Percentiles rank a stretch among this genome's conserved stretches.
Evolutionary conservation across 2,113 vertebrate genomes (phyloP).

Genomic region (human (Homo sapiens)): DNA sequence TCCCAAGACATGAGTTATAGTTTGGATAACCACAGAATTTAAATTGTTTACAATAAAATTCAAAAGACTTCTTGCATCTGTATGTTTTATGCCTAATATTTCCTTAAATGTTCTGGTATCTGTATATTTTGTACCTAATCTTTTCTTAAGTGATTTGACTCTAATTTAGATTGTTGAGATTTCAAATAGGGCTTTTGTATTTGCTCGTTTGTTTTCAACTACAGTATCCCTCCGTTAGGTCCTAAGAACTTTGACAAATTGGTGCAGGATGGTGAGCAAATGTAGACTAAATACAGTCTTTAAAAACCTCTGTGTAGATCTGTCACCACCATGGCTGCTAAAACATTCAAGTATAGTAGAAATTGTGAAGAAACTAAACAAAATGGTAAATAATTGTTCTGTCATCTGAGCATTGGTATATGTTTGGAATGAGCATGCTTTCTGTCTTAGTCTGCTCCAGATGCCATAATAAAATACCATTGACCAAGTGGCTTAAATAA

Average conservation of each 20-base stretch:
- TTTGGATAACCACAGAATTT: neutral
- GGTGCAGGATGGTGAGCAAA: neutral
- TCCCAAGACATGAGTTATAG: neutral
- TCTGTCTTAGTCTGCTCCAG: neutral
- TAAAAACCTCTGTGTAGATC: neutral
- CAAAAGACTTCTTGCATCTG: neutral
- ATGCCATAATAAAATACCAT: neutral
- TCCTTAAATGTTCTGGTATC: neutral
- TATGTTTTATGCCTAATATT: neutral
- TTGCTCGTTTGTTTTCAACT: neutral
- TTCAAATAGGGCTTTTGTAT: neutral
- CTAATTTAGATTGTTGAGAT: neutral
- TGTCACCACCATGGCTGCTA: neutral
- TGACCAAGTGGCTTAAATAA: neutral
- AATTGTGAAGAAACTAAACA: neutral
- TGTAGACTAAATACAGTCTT: neutral
- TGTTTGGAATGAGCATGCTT: neutral
- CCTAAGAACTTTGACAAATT: neutral
- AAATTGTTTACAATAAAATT: neutral
- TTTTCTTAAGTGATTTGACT: neutral
- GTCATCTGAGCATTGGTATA: neutral
- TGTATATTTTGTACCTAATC: neutral
- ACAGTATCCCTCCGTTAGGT: neutral
- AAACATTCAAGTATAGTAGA: neutral
- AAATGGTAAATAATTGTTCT: neutral